A percentile compares a stretch with the other conserved stretches of the same genome.
phyloP scores from a whole-genome alignment of 2,113 vertebrate genomes.

The Sialia sialis region DNA sequence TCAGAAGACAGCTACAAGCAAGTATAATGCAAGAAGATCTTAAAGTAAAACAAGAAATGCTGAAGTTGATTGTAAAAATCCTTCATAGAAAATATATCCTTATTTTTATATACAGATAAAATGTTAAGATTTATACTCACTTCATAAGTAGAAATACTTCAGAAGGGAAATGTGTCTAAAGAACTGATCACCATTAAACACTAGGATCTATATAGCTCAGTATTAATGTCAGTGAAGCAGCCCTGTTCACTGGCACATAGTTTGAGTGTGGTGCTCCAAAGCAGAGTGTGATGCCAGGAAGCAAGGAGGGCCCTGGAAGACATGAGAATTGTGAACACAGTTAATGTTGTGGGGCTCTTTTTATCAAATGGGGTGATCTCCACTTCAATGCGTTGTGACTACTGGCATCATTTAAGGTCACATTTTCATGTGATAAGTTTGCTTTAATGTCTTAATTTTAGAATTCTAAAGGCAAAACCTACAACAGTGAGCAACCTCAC shows the following conservation, averaged over 20 bases:
- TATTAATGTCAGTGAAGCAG: not conserved
- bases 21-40: not conserved
- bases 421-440: not conserved
- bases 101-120: not conserved
- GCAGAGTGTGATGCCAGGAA: not conserved
- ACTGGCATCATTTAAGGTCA: not conserved
- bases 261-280: not conserved
- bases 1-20: not conserved
- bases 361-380: not conserved
- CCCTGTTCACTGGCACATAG: not conserved
- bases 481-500: not conserved
- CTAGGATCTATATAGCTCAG: no score
- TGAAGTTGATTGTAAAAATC: not conserved
- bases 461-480: not conserved
- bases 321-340: not conserved
- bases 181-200: not conserved
- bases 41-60: not conserved
- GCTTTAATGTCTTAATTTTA: not conserved
- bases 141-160: not conserved
- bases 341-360: not conserved
- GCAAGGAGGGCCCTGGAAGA: not conserved
- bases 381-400: accelerated
- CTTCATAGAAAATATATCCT: not conserved
- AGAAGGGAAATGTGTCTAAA: not conserved
- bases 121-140: not conserved